phyloP scores from a whole-genome alignment of 2,888 invertebrate genomes.

The Nemotelus pantherinus region DNA sequence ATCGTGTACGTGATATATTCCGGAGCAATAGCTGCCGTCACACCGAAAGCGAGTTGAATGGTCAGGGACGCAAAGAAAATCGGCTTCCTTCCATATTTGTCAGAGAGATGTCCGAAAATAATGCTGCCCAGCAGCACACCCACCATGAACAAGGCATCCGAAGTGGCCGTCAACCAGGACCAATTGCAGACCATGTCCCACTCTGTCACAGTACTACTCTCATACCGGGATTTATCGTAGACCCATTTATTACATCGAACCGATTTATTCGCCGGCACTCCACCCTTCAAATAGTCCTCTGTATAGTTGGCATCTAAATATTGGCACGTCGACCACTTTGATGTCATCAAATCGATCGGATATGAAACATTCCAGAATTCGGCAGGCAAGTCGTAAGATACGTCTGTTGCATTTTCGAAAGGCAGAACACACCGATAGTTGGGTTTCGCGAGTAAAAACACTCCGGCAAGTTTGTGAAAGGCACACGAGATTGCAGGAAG shows the following conservation, averaged over 20 bases:
- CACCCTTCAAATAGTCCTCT: slow-evolving; percentile 58
- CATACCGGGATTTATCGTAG: slow-evolving; percentile 70
- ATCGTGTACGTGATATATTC: slow-evolving; percentile 75
- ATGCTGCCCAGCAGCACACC: slow-evolving; percentile 79
- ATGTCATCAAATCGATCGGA: slow-evolving; percentile 64
- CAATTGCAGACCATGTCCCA: slow-evolving; percentile 76
- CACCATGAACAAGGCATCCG: slow-evolving; percentile 76
- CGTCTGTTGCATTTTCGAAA: slow-evolving; percentile 66
- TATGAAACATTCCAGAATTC: slow-evolving; percentile 66
- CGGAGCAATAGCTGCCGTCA: slow-evolving; percentile 73
- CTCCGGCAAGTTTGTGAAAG: slow-evolving; percentile 77
- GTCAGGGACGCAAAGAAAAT: slow-evolving; percentile 78
- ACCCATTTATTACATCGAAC: slow-evolving; percentile 68
- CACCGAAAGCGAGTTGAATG: slow-evolving; percentile 74
- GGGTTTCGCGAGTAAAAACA: slow-evolving; percentile 75
- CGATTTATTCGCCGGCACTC: slow-evolving; percentile 56
- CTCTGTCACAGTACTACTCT: slow-evolving; percentile 74
- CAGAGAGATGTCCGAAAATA: slow-evolving; percentile 76
- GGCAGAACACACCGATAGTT: slow-evolving; percentile 73
- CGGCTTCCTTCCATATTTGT: slow-evolving; percentile 76
- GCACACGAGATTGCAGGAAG: slow-evolving; percentile 77
- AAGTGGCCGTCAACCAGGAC: slow-evolving; percentile 71
- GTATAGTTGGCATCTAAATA: slow-evolving; percentile 65
- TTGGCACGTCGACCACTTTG: slow-evolving; percentile 47
- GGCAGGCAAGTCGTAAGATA: slow-evolving; percentile 65